Base-by-base conservation (phyloP, 2,113 vertebrate species). In the Malurus elegans region DNA sequence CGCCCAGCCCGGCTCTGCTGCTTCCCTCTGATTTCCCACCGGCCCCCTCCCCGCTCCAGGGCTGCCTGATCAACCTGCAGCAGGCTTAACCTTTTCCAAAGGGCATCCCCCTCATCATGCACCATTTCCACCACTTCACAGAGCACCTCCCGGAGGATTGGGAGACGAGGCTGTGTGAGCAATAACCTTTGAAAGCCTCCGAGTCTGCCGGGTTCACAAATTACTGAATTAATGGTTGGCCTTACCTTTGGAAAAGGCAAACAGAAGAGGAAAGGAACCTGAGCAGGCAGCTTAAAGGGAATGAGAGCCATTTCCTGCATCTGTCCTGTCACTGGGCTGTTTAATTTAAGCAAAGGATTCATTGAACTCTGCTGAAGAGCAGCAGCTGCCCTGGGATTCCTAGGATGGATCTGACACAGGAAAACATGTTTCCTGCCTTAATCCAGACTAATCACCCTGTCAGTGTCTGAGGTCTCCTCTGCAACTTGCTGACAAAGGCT, bases 61-160 rank as follows among this genome's bases (percentile, higher is more conserved):
- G n/a, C 94, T 6, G 20, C 1, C 8, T 8, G n/a, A 78, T 51
- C 4, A 87, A 65, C 79, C 25, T 2, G 75, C 83, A 51, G 79
- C 83, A 73, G 83, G 15, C 32, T 72, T 95, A 90, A 96, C 96
- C 96, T 97, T 96, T 97, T 96, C 81, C 85, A 95, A 96, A 97
- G 96, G 95, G 89, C 95, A 93, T 26, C 58, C 88, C 94, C 94
- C 85, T 95, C 91, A 42, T 78, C 92, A 61, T 4, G 61, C 72
- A 62, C 69, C 71, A 60, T 69, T 94, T 62, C 92, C 89, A 91
- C 4, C 66, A 2, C 31, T 84, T 34, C 85, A 38, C 57, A 8
- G 3, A 40, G 72, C 47, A 2, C 7, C 0, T 94, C 95, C 85
- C 87, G 5, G 18, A 51, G 90, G 91, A 5, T 0, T n/a, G 80